Evolutionary conservation across 2,113 vertebrate genomes (phyloP).

Genomic region (Ammodytes dubius): DNA sequence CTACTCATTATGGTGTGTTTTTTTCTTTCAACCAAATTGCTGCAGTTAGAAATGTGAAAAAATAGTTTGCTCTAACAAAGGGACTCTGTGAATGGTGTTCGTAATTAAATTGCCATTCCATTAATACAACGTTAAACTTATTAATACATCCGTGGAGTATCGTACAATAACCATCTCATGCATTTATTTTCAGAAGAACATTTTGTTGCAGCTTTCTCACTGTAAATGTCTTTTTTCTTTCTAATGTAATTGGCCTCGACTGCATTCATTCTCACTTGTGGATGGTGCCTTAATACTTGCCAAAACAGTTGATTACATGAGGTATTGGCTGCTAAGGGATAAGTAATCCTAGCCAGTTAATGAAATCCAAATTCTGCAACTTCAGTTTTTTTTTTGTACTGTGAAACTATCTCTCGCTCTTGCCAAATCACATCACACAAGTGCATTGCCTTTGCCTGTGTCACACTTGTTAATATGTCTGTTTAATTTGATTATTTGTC

Average conservation of each 20-base stretch:
- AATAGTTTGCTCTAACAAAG: constrained; percentile 36
- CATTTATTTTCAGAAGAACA: constrained; percentile 43
- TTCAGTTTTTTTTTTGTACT: constrained; percentile 2
- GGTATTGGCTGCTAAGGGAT: constrained; percentile 15
- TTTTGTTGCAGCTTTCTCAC: constrained; percentile 35
- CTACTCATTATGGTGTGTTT: constrained; percentile 24
- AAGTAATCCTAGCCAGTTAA: constrained; percentile 56
- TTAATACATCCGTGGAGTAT: constrained; percentile 28
- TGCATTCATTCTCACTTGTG: constrained; percentile 31
- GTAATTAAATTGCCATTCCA: constrained; percentile 29
- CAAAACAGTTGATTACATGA: constrained; percentile 44
- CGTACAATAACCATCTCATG: constrained; percentile 50
- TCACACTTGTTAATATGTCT: constrained; percentile 34
- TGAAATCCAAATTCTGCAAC: constrained; percentile 38
- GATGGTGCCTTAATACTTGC: constrained; percentile 37
- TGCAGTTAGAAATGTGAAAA: constrained; percentile 37
- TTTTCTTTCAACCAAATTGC: constrained; percentile 27
- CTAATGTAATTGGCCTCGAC: constrained; percentile 40
- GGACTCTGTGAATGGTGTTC: constrained; percentile 18
- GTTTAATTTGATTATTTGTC: constrained; percentile 38
- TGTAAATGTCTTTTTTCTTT: constrained; percentile 37
- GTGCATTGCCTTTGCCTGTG: constrained; percentile 42
- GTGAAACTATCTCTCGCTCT: constrained; percentile 31
- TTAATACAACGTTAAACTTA: constrained; percentile 39
- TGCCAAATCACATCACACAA: constrained; percentile 29